Evolutionary conservation across 2,797 vertebrate genomes (phyloP).

Genomic region (Betta splendens): DNA sequence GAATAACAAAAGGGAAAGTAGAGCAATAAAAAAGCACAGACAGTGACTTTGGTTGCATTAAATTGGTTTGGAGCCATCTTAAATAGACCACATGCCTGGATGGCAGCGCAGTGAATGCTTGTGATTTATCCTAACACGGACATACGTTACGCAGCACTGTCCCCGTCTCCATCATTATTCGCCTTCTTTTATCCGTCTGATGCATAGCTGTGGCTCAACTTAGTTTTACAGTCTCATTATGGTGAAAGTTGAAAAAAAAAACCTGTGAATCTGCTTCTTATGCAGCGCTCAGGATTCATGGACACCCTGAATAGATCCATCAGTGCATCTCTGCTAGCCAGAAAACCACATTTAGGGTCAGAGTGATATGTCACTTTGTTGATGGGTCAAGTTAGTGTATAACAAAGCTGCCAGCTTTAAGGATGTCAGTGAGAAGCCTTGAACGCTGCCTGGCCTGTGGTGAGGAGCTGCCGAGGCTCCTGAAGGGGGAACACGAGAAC

Average conservation of each 20-base stretch:
- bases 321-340: constrained; percentile 2
- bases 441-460: constrained; percentile 7
- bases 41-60: constrained; percentile 63
- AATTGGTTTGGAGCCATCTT: constrained; percentile 65
- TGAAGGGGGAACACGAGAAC: constrained; percentile 10
- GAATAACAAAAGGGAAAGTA: constrained; percentile 60
- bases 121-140: constrained; percentile 29
- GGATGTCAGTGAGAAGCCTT: constrained; percentile 23
- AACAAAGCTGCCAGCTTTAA: constrained; percentile 21
- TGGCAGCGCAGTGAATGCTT: constrained; percentile 24
- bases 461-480: constrained; percentile 18
- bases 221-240: too few species aligned
- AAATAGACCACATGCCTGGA: constrained; percentile 61
- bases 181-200: constrained; percentile 6
- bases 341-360: constrained; percentile 33
- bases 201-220: not conserved
- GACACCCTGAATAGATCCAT: constrained; percentile 11
- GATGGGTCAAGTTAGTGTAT: constrained; percentile 24
- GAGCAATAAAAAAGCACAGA: constrained; percentile 61
- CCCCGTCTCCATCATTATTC: constrained; percentile 13
- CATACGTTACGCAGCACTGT: constrained; percentile 10
- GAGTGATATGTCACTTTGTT: constrained; percentile 25
- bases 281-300: constrained; percentile 12
- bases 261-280: too few species aligned
- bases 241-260: too few species aligned